Evolutionary conservation across 2,113 vertebrate species (phyloP), one percentile per base, ranked within the genome.

Genomic region (Columba livia): DNA sequence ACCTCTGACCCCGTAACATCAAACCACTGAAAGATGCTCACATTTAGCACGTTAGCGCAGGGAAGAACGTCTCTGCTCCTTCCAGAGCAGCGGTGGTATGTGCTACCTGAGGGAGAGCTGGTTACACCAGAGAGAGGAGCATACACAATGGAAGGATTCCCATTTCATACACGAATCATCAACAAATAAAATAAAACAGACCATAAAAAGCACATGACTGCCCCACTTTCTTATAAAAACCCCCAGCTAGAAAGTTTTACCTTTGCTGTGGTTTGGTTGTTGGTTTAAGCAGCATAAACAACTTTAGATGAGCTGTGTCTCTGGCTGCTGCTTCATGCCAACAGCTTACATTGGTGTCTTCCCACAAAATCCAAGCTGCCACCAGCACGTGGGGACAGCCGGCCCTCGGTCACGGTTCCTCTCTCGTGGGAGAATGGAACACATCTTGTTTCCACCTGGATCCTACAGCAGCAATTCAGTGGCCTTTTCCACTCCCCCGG

Each of bases 31-130:
- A 60, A 34, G 24, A 11, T 16, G n/a, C 42, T 29, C 6, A 6
- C 6, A 0, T 25, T 36, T 11, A 17, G 15, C 48, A 29, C 2
- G 3, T 23, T 28, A 71, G 38, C 1, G 1, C 51, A 53, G 16
- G 36, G 32, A 67, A 74, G 56, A 66, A 18, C 36, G 51, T 6
- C 40, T 58, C 81, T 71, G 51, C 14, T 80, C 40, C 78, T 62
- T 83, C 51, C 17, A n/a, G 51, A 83, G 61, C 12, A 18, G 54
- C 3, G 4, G 53, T 1, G 0, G 61, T 12, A 66, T n/a, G 23
- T 34, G 38, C 9, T 7, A 28, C 58, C 0, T 16, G 10, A 50
- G 47, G 58, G 77, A 71, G n/a, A 75, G 17, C 53, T 44, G 48
- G 18, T 69, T 47, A 73, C 51, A 78, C 24, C 54, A 47, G 38